A percentile compares a stretch with the other conserved stretches of the same genome.
Conservation (phyloP, 2,888 invertebrate species). For the Apantesis nais region DNA sequence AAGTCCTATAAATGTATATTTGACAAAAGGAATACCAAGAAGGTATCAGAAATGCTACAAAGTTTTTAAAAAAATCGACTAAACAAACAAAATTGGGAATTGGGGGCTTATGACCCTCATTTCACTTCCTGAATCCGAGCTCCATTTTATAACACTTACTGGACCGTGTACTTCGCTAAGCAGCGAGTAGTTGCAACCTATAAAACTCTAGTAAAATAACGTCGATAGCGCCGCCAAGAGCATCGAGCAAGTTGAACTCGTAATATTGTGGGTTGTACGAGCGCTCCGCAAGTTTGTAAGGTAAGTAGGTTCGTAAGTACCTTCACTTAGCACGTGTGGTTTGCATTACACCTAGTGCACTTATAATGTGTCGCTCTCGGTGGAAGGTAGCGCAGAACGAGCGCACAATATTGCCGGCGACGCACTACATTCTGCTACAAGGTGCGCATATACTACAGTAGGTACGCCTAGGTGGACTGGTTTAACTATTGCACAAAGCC, state of each 20-base stretch:
- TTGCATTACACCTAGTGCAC: neutral
- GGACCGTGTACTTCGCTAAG: neutral
- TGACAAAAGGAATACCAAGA: neutral
- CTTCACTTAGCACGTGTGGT: neutral
- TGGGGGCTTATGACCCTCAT: neutral
- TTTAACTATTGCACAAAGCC: neutral
- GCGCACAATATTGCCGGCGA: neutral
- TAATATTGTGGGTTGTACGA: conserved; percentile 6
- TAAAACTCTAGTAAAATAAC: neutral
- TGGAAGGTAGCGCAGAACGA: neutral
- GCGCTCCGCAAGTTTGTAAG: conserved; percentile 3
- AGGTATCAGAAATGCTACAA: neutral
- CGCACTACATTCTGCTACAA: neutral
- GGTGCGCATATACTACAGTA: neutral
- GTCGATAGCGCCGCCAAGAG: neutral
- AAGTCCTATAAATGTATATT: neutral
- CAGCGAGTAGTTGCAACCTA: neutral
- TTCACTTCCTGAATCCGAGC: neutral
- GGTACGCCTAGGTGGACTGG: neutral
- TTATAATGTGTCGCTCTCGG: neutral
- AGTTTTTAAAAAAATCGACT: neutral
- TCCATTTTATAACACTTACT: neutral
- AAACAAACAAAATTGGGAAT: neutral
- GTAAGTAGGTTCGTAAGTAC: neutral
- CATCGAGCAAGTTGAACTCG: neutral